Evolutionary conservation across 2,797 vertebrate genomes (phyloP).

Genomic region (Luscinia luscinia): DNA sequence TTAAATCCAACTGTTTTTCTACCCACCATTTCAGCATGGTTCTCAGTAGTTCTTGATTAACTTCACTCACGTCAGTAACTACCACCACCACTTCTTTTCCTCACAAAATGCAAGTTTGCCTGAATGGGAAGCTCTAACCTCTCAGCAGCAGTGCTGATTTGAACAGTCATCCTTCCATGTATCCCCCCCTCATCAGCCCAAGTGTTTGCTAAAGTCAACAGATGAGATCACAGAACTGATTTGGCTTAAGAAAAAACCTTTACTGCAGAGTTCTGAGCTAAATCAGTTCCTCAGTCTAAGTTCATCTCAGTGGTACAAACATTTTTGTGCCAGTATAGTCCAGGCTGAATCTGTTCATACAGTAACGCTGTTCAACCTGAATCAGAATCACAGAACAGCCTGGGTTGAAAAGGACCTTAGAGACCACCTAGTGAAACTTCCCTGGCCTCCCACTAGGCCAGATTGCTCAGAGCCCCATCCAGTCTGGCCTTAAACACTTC

Average conservation of each 20-base stretch:
- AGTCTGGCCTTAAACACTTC: background rate
- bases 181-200: background rate
- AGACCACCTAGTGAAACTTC: background rate
- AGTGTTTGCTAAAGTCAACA: background rate
- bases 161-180: fast-evolving
- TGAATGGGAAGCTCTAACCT: background rate
- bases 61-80: background rate
- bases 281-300: background rate
- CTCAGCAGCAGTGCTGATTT: background rate
- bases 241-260: background rate
- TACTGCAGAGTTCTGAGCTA: background rate
- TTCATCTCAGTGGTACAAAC: background rate
- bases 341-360: background rate
- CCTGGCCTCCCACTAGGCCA: no score
- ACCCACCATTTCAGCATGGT: background rate
- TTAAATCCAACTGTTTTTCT: background rate
- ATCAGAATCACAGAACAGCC: background rate
- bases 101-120: background rate
- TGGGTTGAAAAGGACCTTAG: background rate
- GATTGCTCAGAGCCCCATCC: background rate
- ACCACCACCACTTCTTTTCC: background rate
- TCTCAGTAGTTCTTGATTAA: background rate
- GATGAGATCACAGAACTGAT: background rate
- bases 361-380: background rate
- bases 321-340: background rate